Base-by-base conservation (phyloP, 1,140 invertebrate genomes). In the Drosophila eugracilis region DNA sequence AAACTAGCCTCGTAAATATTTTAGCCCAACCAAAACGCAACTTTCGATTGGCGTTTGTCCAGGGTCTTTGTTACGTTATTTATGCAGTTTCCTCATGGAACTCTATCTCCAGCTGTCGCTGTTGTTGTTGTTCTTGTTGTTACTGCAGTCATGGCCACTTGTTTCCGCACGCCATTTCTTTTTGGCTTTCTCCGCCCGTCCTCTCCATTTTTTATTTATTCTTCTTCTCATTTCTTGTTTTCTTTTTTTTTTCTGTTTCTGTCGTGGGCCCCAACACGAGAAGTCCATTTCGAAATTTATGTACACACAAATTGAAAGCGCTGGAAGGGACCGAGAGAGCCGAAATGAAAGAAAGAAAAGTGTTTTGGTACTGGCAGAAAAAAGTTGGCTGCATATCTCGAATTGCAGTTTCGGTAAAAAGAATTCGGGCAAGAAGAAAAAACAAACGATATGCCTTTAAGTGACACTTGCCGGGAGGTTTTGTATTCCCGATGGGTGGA, bases 261-360 rank as follows among this genome's bases (percentile, higher is more conserved):
- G 76, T 75, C 62, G 59, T 67, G 47, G 52, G 41, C 52, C 55
- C 54, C 60, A 88, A 86, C 81, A 86, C 74, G 81, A 86, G 77
- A 86, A 86, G 81, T 86, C 83, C 83, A 86, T 86, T 86, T 75
- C 78, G 78, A 83, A 88, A 88, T 86, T 86, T 86, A 86, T 86
- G 78, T 86, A 83, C 83, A 86, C 83, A 86, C 84, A 86, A 86
- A 88, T 88, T 86, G 83, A 83, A 86, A 88, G 65, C 70, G 70
- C 65, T 36, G 58, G 41, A 30, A 59, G 57, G 45, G 53, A 36
- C 37, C 30, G 54, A 44, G 54, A 44, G 45, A 34, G 36, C 59
- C 47, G 12, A 36, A 48, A 47, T 30, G 26, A 47, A 59, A 36
- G 44, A 58, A 47, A 62, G 59, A 60, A 72, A 57, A 73, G 63